phyloP scores from a whole-genome alignment of 2,113 vertebrate species.

The Hepsetus odoe region DNA sequence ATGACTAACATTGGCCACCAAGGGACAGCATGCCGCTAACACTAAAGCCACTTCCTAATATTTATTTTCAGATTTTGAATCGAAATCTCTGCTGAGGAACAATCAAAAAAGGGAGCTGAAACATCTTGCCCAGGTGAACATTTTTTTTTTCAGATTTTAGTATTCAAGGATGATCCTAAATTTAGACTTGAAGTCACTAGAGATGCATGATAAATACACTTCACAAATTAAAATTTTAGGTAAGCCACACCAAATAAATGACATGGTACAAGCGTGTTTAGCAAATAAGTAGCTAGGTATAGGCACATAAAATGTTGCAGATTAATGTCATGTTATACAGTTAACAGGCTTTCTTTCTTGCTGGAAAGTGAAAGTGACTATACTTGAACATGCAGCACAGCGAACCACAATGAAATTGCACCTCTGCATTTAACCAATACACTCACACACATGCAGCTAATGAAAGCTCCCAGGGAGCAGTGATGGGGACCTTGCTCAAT shows the following conservation, averaged over 20 bases:
- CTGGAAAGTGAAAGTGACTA: too few species aligned
- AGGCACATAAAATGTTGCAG: too few species aligned
- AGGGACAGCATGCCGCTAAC: constrained; percentile 26
- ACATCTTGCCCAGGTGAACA: background rate
- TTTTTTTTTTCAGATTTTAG: background rate
- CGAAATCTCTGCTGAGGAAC: background rate
- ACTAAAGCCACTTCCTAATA: constrained; percentile 51
- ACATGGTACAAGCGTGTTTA: too few species aligned
- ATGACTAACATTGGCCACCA: background rate
- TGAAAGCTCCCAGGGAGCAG: too few species aligned
- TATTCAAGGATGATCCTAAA: background rate
- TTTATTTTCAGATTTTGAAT: constrained; percentile 40
- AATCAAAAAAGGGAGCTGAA: background rate
- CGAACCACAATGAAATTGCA: too few species aligned
- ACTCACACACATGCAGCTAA: too few species aligned
- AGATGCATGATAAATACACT: background rate
- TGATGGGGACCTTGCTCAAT: too few species aligned
- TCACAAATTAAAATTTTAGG: background rate
- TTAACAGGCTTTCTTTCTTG: background rate
- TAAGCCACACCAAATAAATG: background rate
- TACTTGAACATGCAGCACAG: too few species aligned
- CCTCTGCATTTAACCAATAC: too few species aligned
- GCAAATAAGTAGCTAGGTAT: too few species aligned
- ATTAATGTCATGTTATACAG: background rate
- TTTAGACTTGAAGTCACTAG: background rate